Conservation (phyloP, 1,140 invertebrate species). For the Ooceraea biroi region DNA sequence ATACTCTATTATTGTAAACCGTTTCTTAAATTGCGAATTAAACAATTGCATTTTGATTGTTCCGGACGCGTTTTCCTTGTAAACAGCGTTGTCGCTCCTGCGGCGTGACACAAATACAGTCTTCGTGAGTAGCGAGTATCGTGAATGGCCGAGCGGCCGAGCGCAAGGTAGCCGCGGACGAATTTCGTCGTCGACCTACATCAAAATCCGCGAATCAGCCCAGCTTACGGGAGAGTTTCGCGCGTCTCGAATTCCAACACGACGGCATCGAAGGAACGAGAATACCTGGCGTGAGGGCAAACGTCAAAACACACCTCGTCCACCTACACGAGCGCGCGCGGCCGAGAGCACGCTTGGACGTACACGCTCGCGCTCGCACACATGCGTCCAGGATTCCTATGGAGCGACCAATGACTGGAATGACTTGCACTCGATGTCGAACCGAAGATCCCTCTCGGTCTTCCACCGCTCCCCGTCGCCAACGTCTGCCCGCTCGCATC, state of each 20-base stretch:
- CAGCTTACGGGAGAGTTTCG: conserved; percentile 67
- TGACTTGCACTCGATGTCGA: conserved; percentile 85
- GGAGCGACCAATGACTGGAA: conserved; percentile 85
- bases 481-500: conserved; percentile 42
- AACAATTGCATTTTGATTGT: not conserved
- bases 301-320: conserved; percentile 85
- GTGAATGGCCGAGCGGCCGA: not conserved
- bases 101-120: not conserved
- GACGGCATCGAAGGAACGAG: conserved; percentile 76
- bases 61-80: too few relatives aligned
- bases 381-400: conserved; percentile 80
- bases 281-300: conserved; percentile 82
- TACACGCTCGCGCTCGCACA: conserved; percentile 55
- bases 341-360: conserved; percentile 58
- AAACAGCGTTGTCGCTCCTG: not conserved
- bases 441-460: conserved; percentile 80
- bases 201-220: conserved; percentile 67
- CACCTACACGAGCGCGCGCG: conserved; percentile 71
- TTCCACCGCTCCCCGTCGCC: conserved; percentile 59
- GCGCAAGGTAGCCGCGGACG: not conserved
- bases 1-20: too few relatives aligned
- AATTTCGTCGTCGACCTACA: conserved; percentile 20
- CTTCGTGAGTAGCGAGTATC: not conserved
- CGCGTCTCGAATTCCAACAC: conserved; percentile 79
- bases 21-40: not conserved